Evolutionary conservation across 1,140 invertebrate species (phyloP), one percentile per base, ranked within the genome.

Genomic region (Stegodyphus dumicola): DNA sequence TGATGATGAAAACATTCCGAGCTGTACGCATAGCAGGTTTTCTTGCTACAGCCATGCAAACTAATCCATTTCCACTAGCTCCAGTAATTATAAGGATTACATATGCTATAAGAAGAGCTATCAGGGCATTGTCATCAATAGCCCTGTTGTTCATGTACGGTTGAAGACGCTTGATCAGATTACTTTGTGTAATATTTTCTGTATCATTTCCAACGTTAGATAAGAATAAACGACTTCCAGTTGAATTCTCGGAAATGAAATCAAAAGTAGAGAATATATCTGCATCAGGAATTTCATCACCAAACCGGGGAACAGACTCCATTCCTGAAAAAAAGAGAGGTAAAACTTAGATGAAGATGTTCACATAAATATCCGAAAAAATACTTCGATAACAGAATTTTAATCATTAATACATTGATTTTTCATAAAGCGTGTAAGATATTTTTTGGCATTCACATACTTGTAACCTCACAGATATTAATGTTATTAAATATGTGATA

Each of bases 1-100:
- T 97, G n/a, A 96, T 93, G 83, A 97, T 96, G 90, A 97, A 96
- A 89, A 96, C 94, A 91, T 97, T 97, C 13, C 95, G 91, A 9
- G 95, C 94, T 51, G 95, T 96, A 53, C 95, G 90, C 95, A 97
- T 96, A 15, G 93, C 92, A 49, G 95, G 93, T 89, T 96, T 96
- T 77, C 94, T 91, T 33, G 94, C 93, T 15, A 95, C 95, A 52
- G 94, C 94, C 85, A 93, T 92, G 87, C 96, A 95, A 78, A 96
- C 95, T 7, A 97, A 91, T 17, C 93, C 93, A 90, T 96, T 97
- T 51, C 95, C 95, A 71, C 94, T 90, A 10, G 94, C 93, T 7
- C 95, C 95, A 76, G 95, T 93, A 5, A 94, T 90, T 81, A 96
- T 96, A 52, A 97, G 91, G 10, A 95, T 89, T 1, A 93, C 91